Evolutionary conservation across 2,888 invertebrate species (phyloP).

Genomic region (Nebria salina): DNA sequence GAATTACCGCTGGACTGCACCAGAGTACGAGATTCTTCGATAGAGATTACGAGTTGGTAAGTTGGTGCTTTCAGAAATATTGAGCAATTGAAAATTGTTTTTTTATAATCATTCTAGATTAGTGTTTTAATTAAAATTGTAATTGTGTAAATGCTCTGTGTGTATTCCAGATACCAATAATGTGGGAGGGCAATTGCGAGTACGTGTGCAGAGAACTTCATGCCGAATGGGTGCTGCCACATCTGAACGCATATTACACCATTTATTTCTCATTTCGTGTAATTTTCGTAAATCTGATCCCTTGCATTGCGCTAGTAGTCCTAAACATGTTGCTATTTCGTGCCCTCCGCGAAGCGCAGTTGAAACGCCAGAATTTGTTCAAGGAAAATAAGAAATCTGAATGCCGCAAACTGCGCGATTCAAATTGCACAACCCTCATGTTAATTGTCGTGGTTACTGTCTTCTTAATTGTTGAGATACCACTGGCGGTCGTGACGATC

Average conservation of each 20-base stretch:
- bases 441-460: slow-evolving; percentile 87
- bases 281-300: slow-evolving; percentile 89
- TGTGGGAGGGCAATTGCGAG: slow-evolving; percentile 76
- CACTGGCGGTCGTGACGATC: slow-evolving; percentile 82
- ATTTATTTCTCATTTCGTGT: slow-evolving; percentile 87
- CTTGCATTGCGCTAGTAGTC: slow-evolving; percentile 88
- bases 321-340: slow-evolving; percentile 87
- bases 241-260: slow-evolving; percentile 82
- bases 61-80: slow-evolving; percentile 30
- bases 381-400: slow-evolving; percentile 82
- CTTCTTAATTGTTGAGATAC: slow-evolving; percentile 84
- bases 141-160: not conserved
- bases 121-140: not conserved
- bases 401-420: slow-evolving; percentile 80
- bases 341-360: slow-evolving; percentile 85
- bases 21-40: slow-evolving; percentile 88
- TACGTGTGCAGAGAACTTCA: slow-evolving; percentile 73
- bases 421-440: slow-evolving; percentile 89
- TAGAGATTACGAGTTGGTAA: slow-evolving; percentile 64
- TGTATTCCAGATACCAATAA: slow-evolving; percentile 66
- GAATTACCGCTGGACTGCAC: slow-evolving; percentile 80
- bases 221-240: slow-evolving; percentile 76
- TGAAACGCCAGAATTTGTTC: slow-evolving; percentile 79
- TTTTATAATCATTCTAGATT: not conserved
- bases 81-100: too few species aligned